Evolutionary conservation across 2,888 invertebrate species (phyloP), one percentile per base, ranked within the genome.

Genomic region (Petrophora chlorosata): DNA sequence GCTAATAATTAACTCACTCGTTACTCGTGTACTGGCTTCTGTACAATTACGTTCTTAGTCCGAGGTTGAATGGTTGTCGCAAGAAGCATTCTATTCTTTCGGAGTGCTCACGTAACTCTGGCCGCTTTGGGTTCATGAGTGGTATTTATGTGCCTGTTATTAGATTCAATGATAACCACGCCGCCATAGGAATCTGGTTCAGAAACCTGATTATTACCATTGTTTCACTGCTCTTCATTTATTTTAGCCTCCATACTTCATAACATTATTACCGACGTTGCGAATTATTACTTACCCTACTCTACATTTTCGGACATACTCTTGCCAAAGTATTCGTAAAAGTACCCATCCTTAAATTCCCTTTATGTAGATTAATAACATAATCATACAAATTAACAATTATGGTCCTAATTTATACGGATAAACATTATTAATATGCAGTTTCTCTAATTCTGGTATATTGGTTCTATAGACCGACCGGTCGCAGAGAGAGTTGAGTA

Each of bases 51-150:
- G 52, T 49, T 26, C 45, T 38, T 56, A 34, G 60, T 35, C 77
- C 82, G 82, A 83, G 80, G 81, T 69, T 82, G 78, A 70, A 68
- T 73, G 58, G 56, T 67, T 84, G 79, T 82, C 76, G 83, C 79
- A 82, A 84, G 78, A 76, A 34, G 65, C 76, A 75, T 83, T 79
- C 78, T 79, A 80, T 84, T 82, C 72, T 83, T 79, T 76, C 62
- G 59, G 68, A 63, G 63, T 59, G 72, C 55, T 83, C 79, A 84
- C 81, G 82, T 84, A 87, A 86, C 73, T 59, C 41, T 57, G 54
- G 61, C 60, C 51, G 68, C 35, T 45, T 70, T 72, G 72, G 69
- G 70, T 69, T 73, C 64, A 65, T 60, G 63, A 69, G 68, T 66
- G 61, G 56, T 69, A 55, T 60, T 67, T 63, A 58, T 56, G 57